Evolutionary conservation across 2,797 vertebrate genomes (phyloP).

Genomic region (Silurus aristotelis): DNA sequence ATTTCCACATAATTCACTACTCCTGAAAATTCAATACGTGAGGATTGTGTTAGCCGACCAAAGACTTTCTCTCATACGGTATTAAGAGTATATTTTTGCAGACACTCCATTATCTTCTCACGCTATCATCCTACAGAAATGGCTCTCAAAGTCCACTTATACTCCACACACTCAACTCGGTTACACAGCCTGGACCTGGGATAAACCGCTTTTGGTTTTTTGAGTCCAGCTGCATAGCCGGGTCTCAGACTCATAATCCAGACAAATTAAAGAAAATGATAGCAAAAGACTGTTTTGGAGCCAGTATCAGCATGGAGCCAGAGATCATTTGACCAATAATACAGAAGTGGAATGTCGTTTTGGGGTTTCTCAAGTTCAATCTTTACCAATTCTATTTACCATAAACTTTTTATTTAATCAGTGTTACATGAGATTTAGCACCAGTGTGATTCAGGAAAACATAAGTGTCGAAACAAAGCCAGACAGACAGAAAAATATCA

Average conservation of each 20-base stretch:
- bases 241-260: not conserved
- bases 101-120: conserved; percentile 34
- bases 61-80: not conserved
- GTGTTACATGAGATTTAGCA: not conserved
- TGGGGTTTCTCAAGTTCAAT: not conserved
- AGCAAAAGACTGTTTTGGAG: not conserved
- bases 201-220: not conserved
- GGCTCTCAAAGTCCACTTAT: conserved; percentile 27
- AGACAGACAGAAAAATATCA: too few species aligned
- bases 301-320: not conserved
- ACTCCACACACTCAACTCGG: not conserved
- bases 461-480: too few species aligned
- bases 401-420: not conserved
- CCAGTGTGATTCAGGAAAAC: not conserved
- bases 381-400: not conserved
- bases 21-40: conserved; percentile 7
- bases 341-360: not conserved
- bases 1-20: conserved; percentile 33
- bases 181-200: not conserved
- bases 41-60: not conserved
- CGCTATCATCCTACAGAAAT: conserved; percentile 32
- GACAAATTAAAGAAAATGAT: not conserved
- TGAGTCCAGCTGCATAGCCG: not conserved
- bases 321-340: not conserved
- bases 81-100: conserved; percentile 32